Conservation (phyloP, 2,888 invertebrate genomes). For the Brenthis daphne region DNA sequence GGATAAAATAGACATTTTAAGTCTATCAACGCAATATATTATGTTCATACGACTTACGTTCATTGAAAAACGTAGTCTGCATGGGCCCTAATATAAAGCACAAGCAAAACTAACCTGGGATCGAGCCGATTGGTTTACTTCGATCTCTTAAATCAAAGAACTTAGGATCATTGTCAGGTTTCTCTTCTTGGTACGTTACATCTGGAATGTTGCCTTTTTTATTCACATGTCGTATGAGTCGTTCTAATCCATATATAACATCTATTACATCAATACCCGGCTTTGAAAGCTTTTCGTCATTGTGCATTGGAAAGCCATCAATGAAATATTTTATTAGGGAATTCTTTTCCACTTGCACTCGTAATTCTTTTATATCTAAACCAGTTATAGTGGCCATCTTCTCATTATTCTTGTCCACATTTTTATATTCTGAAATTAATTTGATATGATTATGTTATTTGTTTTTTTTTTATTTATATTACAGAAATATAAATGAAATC, state of each 20-base stretch:
- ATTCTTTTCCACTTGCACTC: constrained; percentile 58
- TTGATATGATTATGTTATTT: not conserved
- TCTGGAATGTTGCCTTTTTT: constrained; percentile 48
- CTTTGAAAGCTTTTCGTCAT: constrained; percentile 53
- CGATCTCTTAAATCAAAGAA: constrained; percentile 2
- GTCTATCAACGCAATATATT: too few species aligned
- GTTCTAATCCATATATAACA: constrained; percentile 57
- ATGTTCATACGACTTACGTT: too few species aligned
- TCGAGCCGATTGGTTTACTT: constrained; percentile 6
- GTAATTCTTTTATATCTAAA: constrained; percentile 60
- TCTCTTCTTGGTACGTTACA: not conserved
- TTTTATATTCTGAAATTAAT: constrained; percentile 56
- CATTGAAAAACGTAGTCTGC: too few species aligned
- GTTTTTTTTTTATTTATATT: not conserved
- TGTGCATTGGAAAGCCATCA: constrained; percentile 55
- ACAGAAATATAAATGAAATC: not conserved
- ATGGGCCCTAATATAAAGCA: not conserved
- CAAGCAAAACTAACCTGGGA: constrained; percentile 19
- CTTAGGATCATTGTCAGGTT: constrained; percentile 6
- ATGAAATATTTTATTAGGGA: constrained; percentile 63
- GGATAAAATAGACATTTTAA: too few species aligned
- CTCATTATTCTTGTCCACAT: constrained; percentile 53
- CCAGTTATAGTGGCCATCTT: constrained; percentile 65
- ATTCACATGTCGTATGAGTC: constrained; percentile 56
- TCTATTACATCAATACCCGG: constrained; percentile 58